Evolutionary conservation across 2,888 invertebrate genomes (phyloP).

Genomic region (Liopterus haemorrhoidalis): DNA sequence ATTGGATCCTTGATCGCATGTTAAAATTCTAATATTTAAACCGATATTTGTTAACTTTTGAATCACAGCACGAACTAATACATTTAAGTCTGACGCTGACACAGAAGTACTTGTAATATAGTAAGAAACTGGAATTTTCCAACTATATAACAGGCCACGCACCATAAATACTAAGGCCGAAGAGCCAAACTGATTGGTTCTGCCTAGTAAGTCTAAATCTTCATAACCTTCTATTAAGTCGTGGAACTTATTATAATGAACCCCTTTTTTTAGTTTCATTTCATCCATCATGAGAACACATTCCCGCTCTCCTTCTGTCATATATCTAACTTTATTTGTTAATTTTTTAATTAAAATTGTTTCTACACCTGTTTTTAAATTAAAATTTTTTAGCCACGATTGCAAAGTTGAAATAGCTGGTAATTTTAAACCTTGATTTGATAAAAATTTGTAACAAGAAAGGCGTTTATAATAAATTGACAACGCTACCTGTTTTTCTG

Average conservation of each 20-base stretch:
- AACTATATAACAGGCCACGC: slow-evolving; percentile 5
- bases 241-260: slow-evolving; percentile 5
- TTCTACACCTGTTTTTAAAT: slow-evolving; percentile 10
- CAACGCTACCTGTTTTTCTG: slow-evolving; percentile 8
- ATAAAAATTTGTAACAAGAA: slow-evolving; percentile 10
- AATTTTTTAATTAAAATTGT: slow-evolving; percentile 7
- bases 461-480: slow-evolving; percentile 12
- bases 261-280: slow-evolving; percentile 9
- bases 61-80: not conserved
- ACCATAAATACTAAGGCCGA: slow-evolving; percentile 8
- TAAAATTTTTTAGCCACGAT: slow-evolving; percentile 10
- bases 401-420: slow-evolving; percentile 9
- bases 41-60: not conserved
- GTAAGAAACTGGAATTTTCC: slow-evolving; percentile 12
- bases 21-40: not conserved
- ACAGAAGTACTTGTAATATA: slow-evolving; percentile 4
- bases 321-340: slow-evolving; percentile 3
- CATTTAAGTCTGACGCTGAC: slow-evolving; percentile 7
- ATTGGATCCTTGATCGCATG: not conserved
- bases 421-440: slow-evolving; percentile 4
- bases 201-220: slow-evolving; percentile 4
- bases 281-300: slow-evolving; percentile 10
- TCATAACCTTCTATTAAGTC: slow-evolving; percentile 10
- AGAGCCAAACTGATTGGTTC: slow-evolving; percentile 3
- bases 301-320: not conserved